Evolutionary conservation across 2,888 invertebrate species (phyloP).

Genomic region (Plagodis pulveraria): DNA sequence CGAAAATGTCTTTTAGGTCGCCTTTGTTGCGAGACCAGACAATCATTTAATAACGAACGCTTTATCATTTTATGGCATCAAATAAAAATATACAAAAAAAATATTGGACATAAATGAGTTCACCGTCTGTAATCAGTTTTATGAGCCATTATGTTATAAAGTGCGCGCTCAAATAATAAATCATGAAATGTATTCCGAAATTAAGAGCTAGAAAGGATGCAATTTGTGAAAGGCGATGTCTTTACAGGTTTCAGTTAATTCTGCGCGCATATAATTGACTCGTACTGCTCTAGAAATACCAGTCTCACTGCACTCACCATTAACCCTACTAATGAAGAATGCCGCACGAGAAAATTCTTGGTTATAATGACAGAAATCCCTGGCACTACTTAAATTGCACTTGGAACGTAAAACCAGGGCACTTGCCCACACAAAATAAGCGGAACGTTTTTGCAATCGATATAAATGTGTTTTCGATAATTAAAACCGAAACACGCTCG

Average conservation of each 20-base stretch:
- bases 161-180: constrained; percentile 47
- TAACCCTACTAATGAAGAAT: constrained; percentile 46
- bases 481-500: constrained; percentile 44
- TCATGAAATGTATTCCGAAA: constrained; percentile 57
- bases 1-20: constrained; percentile 37
- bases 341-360: constrained; percentile 40
- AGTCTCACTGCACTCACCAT: constrained; percentile 43
- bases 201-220: constrained; percentile 65
- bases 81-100: constrained; percentile 48
- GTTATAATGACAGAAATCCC: constrained; percentile 43
- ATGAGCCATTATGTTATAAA: constrained; percentile 58
- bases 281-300: constrained; percentile 58
- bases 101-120: constrained; percentile 51
- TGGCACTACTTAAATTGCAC: constrained; percentile 24
- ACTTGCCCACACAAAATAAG: constrained; percentile 46
- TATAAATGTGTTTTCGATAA: constrained; percentile 46
- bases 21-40: constrained; percentile 38
- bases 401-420: constrained; percentile 47
- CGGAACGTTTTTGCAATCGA: constrained; percentile 51
- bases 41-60: constrained; percentile 38
- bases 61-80: constrained; percentile 49
- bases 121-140: constrained; percentile 54
- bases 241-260: constrained; percentile 59
- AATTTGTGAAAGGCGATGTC: constrained; percentile 59
- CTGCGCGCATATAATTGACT: constrained; percentile 51